These are phyloP conservation scores for Otolemur crassicaudatus DNA, from an alignment of 2,797 vertebrate species.

Conservation along the genomic window DNA sequence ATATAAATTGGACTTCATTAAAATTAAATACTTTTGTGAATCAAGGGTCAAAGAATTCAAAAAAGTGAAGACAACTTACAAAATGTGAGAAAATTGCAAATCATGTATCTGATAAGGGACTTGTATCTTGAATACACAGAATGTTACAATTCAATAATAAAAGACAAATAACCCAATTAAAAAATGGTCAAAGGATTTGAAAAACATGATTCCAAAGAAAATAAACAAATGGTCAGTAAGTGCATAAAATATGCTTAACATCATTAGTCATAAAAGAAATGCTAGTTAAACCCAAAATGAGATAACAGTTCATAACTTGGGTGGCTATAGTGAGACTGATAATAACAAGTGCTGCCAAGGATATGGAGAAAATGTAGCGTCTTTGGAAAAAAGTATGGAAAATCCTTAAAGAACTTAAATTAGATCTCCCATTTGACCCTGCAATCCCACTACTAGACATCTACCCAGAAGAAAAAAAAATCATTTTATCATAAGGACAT, in stretches of 20 bases:
- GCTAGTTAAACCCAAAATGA: slow-evolving; percentile 35
- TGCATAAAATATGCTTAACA: background rate
- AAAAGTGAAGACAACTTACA: background rate
- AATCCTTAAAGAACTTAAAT: too few relatives aligned
- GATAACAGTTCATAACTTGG: background rate
- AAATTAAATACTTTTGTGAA: background rate
- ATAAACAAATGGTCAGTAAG: background rate
- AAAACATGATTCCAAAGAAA: background rate
- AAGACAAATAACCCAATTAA: background rate
- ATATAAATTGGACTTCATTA: background rate
- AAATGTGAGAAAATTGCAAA: background rate
- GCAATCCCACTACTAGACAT: too few relatives aligned
- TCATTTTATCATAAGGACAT: too few relatives aligned
- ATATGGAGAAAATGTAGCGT: background rate
- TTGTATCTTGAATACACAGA: background rate
- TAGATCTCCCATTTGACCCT: too few relatives aligned
- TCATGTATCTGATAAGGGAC: background rate
- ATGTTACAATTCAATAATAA: background rate
- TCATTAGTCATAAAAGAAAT: slow-evolving; percentile 8
- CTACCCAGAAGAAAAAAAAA: too few relatives aligned
- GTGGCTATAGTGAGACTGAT: background rate
- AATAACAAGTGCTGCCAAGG: background rate
- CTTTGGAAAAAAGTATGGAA: too few relatives aligned
- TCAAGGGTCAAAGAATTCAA: background rate
- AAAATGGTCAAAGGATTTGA: background rate